Percentiles rank a stretch among this genome's conserved stretches.
Evolutionary conservation across 2,888 invertebrate species (phyloP).

Genomic region (Alitta virens): DNA sequence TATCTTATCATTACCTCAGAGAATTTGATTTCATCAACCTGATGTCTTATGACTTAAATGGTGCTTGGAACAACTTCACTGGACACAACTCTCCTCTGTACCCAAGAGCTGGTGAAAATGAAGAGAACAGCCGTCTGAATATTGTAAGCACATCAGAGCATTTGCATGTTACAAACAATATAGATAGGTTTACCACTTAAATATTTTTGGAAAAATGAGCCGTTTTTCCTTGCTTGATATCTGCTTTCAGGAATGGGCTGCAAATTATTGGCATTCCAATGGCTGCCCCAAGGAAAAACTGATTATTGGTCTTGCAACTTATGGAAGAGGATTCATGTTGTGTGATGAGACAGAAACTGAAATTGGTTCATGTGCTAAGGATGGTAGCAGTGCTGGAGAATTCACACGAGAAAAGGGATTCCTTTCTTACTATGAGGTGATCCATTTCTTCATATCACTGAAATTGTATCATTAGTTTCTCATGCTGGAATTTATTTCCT

Average conservation of each 20-base stretch:
- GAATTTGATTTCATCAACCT: slow-evolving; percentile 42
- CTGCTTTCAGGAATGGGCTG: slow-evolving; percentile 34
- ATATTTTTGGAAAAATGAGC: too few relatives aligned
- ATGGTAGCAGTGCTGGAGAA: slow-evolving; percentile 30
- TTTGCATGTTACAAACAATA: too few relatives aligned
- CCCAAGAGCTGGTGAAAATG: slow-evolving; percentile 17
- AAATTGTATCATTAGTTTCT: too few relatives aligned
- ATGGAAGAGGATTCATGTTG: slow-evolving; percentile 39
- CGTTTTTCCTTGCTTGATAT: too few relatives aligned
- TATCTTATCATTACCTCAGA: slow-evolving; percentile 21
- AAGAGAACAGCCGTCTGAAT: slow-evolving; percentile 7
- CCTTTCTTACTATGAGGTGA: slow-evolving; percentile 44
- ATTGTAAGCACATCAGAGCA: slow-evolving; percentile 20
- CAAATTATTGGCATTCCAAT: slow-evolving; percentile 36
- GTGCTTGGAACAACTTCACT: slow-evolving; percentile 46
- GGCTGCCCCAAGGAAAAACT: slow-evolving; percentile 39
- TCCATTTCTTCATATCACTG: background rate
- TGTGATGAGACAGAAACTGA: slow-evolving; percentile 21
- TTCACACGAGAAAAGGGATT: slow-evolving; percentile 40
- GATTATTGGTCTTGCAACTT: slow-evolving; percentile 39
- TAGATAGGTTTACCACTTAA: too few relatives aligned
- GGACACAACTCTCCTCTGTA: slow-evolving; percentile 52
- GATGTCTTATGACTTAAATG: slow-evolving; percentile 54
- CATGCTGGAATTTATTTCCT: too few relatives aligned
- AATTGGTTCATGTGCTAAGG: slow-evolving; percentile 34